Percentiles rank a stretch among this genome's conserved stretches.
phyloP scores from a whole-genome alignment of 2,113 vertebrate genomes.

The Entelurus aequoreus region DNA sequence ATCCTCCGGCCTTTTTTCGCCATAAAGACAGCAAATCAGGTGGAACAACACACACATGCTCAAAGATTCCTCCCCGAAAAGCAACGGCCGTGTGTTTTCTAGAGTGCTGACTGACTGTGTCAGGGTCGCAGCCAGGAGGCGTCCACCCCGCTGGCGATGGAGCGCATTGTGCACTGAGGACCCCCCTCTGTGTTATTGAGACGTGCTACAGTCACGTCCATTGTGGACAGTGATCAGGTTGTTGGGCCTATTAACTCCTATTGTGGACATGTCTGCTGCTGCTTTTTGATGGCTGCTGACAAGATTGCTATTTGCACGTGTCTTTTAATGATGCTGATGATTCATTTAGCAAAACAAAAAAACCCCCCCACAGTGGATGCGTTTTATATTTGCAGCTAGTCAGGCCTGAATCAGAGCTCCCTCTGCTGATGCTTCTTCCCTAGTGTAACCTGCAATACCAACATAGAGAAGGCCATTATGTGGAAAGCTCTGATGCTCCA shows the following conservation, averaged over 20 bases:
- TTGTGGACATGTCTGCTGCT: conserved; percentile 50
- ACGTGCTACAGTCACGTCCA: conserved; percentile 49
- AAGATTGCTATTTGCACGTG: neutral
- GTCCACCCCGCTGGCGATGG: conserved; percentile 43
- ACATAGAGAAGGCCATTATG: conserved; percentile 25
- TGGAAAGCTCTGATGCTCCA: conserved; percentile 19
- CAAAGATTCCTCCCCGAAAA: conserved; percentile 13
- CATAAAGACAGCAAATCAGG: conserved; percentile 20
- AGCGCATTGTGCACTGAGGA: conserved; percentile 46
- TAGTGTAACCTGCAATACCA: neutral
- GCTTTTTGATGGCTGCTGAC: neutral
- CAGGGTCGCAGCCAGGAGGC: conserved; percentile 58
- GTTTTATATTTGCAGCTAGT: no score
- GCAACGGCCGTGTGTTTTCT: conserved; percentile 36
- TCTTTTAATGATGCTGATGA: conserved; percentile 30
- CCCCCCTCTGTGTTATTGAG: conserved; percentile 62
- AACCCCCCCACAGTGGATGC: conserved; percentile 18
- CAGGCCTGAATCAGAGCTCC: no score
- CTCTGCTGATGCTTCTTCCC: conserved; percentile 1
- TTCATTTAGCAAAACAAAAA: conserved; percentile 20
- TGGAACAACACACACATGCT: neutral
- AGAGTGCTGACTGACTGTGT: conserved; percentile 51
- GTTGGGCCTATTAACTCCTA: conserved; percentile 66
- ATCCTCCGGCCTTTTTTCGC: conserved; percentile 18
- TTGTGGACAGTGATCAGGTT: conserved; percentile 62